Evolutionary conservation across 2,113 vertebrate genomes (phyloP).

Genomic region (Varanus salvator): DNA sequence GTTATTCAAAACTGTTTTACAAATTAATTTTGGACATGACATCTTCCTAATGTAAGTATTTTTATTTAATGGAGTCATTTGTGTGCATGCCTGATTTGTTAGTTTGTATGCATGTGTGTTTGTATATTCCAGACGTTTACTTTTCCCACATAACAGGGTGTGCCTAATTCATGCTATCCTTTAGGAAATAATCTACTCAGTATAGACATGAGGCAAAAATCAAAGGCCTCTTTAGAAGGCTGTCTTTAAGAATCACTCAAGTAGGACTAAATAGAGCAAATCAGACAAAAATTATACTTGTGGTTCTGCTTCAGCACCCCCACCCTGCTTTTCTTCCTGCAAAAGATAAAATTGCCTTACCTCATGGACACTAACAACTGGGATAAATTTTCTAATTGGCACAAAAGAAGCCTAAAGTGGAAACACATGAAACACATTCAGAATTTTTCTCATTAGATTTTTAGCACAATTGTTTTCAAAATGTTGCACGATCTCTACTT

Average conservation of each 20-base stretch:
- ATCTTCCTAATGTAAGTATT: background rate
- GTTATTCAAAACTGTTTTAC: background rate
- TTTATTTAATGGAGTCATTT: background rate
- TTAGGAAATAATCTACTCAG: background rate
- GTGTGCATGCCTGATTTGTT: background rate
- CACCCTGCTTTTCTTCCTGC: too few relatives aligned
- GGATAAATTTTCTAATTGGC: conserved; percentile 4
- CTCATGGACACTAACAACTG: background rate
- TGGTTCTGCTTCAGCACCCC: background rate
- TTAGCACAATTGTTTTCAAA: background rate
- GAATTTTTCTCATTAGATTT: background rate
- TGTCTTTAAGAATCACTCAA: background rate
- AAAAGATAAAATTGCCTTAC: conserved; percentile 8
- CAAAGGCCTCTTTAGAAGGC: background rate
- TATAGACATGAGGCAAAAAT: background rate
- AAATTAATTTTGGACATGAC: background rate
- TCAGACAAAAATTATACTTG: background rate
- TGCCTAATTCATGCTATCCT: background rate
- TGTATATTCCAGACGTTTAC: background rate
- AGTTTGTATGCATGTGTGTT: background rate
- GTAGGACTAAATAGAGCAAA: background rate
- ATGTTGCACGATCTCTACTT: background rate
- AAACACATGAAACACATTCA: background rate
- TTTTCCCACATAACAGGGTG: background rate
- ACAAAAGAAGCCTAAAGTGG: background rate